phyloP scores from a whole-genome alignment of 2,888 invertebrate genomes.

The Rhogogaster chlorosoma region DNA sequence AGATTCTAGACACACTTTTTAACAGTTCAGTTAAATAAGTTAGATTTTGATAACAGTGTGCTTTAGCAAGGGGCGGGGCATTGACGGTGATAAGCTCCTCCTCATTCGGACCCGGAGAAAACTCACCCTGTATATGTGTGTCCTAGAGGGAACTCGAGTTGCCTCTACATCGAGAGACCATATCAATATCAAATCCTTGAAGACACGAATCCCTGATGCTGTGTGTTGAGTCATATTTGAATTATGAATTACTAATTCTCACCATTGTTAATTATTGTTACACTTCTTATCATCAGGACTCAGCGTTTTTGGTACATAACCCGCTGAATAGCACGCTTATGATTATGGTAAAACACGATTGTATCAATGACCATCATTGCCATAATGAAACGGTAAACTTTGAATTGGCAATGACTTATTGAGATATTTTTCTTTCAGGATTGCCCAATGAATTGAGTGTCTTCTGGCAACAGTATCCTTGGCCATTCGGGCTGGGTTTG shows the following conservation, averaged over 20 bases:
- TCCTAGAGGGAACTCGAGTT: background rate
- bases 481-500: constrained; percentile 87
- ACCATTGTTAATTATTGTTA: background rate
- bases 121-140: background rate
- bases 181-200: background rate
- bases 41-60: no score
- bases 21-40: no score
- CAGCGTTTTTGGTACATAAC: background rate
- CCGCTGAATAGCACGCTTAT: background rate
- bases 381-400: background rate
- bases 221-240: background rate
- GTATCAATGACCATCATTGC: background rate
- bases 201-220: background rate
- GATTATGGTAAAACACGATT: background rate
- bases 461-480: constrained; percentile 93
- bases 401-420: background rate
- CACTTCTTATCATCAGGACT: background rate
- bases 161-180: background rate
- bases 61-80: no score
- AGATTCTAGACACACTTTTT: no score
- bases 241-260: background rate
- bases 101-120: no score
- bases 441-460: constrained; percentile 90
- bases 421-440: constrained; percentile 78
- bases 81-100: no score